These are phyloP conservation scores for Trachurus trachurus DNA, from an alignment of 2,797 vertebrate species.

Conservation along the genomic window DNA sequence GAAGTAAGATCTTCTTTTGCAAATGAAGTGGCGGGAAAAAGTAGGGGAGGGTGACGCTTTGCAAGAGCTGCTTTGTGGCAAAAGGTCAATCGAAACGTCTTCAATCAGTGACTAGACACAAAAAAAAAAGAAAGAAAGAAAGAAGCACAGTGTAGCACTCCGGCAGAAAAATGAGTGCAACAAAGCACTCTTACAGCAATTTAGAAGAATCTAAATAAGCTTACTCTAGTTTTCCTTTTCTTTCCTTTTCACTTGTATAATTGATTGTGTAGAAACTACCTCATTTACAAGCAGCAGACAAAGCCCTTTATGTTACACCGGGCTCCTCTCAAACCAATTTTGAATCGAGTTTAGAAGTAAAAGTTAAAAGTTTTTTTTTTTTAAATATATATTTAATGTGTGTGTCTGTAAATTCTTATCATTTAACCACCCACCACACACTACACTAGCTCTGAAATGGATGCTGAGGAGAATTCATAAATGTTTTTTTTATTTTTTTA, in stretches of 20 bases:
- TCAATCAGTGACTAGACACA: conserved; percentile 66
- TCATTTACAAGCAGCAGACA: conserved; percentile 23
- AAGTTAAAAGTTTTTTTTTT: not conserved
- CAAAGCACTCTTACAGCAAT: conserved; percentile 31
- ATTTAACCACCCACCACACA: not conserved
- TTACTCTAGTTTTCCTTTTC: conserved; percentile 11
- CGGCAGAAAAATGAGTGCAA: conserved; percentile 40
- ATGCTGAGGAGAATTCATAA: conserved; percentile 31
- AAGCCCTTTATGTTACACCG: conserved; percentile 2
- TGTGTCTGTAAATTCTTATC: not conserved
- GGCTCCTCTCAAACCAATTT: conserved; percentile 4
- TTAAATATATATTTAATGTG: not conserved
- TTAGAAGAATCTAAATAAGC: conserved; percentile 46
- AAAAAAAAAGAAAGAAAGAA: conserved; percentile 20
- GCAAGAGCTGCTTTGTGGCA: conserved; percentile 59
- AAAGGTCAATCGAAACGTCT: conserved; percentile 77
- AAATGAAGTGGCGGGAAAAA: conserved; percentile 71
- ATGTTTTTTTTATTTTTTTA: not conserved
- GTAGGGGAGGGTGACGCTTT: conserved; percentile 30
- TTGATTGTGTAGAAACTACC: conserved; percentile 36
- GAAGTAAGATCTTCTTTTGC: conserved; percentile 74
- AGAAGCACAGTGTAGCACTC: conserved; percentile 16
- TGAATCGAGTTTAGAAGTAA: not conserved
- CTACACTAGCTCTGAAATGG: not conserved
- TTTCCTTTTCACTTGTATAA: conserved; percentile 43